Percentiles rank a stretch among this genome's conserved stretches.
Evolutionary conservation across 2,888 invertebrate genomes (phyloP).

Genomic region (Odontocerum albicorne): DNA sequence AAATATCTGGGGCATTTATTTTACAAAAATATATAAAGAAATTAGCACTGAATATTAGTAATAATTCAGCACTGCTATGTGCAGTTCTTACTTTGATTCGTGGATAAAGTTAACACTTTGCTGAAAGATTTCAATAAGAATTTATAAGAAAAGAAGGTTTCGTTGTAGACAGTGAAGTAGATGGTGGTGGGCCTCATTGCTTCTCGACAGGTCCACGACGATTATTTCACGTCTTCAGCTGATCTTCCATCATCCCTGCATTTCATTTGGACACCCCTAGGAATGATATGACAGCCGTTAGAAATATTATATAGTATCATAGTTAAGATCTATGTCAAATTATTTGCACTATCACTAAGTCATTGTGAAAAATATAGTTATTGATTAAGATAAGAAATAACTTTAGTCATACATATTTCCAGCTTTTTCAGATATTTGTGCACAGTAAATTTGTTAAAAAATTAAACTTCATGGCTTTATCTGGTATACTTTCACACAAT

Average conservation of each 20-base stretch:
- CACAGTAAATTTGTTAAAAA: too few species aligned
- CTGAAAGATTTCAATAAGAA: neutral
- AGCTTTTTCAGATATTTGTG: neutral
- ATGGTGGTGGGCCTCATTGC: constrained; percentile 36
- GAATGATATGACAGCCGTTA: neutral
- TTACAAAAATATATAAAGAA: constrained; percentile 29
- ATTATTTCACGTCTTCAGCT: constrained; percentile 22
- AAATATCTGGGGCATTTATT: constrained; percentile 37
- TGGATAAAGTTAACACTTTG: constrained; percentile 25
- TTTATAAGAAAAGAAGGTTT: constrained; percentile 1
- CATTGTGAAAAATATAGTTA: constrained; percentile 6
- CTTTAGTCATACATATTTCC: neutral
- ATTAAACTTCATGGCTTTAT: too few species aligned
- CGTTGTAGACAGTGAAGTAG: constrained; percentile 15
- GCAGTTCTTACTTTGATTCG: constrained; percentile 27
- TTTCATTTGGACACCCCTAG: constrained; percentile 14
- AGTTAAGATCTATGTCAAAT: neutral
- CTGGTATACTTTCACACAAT: too few species aligned
- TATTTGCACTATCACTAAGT: neutral
- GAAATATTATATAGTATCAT: neutral
- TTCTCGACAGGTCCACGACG: constrained; percentile 37
- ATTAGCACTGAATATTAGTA: neutral
- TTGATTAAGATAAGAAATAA: neutral
- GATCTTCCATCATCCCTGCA: constrained; percentile 5
- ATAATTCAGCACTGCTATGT: too few species aligned